These are phyloP conservation scores for Fistularia tabacaria DNA, from an alignment of 2,797 vertebrate species.

Conservation along the genomic window DNA sequence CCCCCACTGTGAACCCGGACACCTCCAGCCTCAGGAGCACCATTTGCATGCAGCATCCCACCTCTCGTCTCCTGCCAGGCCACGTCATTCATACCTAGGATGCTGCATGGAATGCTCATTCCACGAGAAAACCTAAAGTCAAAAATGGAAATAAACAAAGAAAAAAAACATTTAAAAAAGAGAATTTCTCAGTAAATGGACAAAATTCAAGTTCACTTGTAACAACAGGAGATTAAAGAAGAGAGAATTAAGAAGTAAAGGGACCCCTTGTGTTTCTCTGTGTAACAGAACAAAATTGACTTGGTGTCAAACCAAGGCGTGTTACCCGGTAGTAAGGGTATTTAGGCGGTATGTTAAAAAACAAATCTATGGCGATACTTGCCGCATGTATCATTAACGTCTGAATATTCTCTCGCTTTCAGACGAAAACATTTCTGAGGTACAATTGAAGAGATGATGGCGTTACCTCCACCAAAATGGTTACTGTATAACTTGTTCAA, in stretches of 20 bases:
- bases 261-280: too few species aligned
- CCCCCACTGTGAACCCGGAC: conserved; percentile 64
- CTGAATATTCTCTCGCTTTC: too few species aligned
- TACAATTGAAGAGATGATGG: too few species aligned
- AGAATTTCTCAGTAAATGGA: too few species aligned
- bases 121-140: conserved; percentile 68
- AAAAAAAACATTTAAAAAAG: background rate
- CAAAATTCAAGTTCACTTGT: too few species aligned
- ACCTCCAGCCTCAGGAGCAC: conserved; percentile 69
- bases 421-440: too few species aligned
- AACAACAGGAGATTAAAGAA: background rate
- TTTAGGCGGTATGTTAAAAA: too few species aligned
- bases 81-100: conserved; percentile 83
- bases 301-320: too few species aligned
- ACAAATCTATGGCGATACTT: too few species aligned
- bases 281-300: too few species aligned
- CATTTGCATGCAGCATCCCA: conserved; percentile 75
- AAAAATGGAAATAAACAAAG: background rate
- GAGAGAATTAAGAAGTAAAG: background rate
- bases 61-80: conserved; percentile 80
- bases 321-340: too few species aligned
- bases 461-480: background rate
- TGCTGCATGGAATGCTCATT: conserved; percentile 81
- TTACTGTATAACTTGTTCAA: background rate
- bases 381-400: too few species aligned